Evolutionary conservation across 2,888 invertebrate species (phyloP), one percentile per base, ranked within the genome.

Genomic region (Thymelicus lineola): DNA sequence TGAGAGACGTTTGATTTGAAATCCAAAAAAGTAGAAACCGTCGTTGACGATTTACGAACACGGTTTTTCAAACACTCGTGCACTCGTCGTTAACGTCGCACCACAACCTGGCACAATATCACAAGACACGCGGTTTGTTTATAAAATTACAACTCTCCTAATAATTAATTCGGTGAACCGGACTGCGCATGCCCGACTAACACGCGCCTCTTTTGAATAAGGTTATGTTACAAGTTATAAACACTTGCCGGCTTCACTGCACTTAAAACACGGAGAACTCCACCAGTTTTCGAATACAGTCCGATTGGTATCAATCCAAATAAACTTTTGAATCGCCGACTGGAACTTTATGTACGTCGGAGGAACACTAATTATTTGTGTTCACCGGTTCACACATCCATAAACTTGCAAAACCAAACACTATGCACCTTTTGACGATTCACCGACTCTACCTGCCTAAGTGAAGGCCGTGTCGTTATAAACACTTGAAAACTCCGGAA

Each of bases 401-500:
- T 72, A 74, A 75, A 75, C 76, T 73, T 76, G 77, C 75, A 77
- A 67, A 81, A 86, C 82, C 80, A 75, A 62, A 68, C 68, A 68
- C 68, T 62, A 68, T 68, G 62, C 68, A 68, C 82, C 85, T 84
- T 84, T 79, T 77, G 85, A 88, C 79, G 84, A 89, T 83, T 82
- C 81, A 81, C 86, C 87, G 88, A 85, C 90, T 90, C 86, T 90
- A 89, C 91, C 89, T 90, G 89, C 82, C 82, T 82, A 81, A 85
- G 84, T 84, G 89, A 90, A 92, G 90, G 91, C 87, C 91, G 87
- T 86, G 84, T 86, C 86, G 86, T 89, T 88, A 88, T 86, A 90
- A 89, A 91, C 90, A 91, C 90, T 92, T 88, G 82, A 88, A 91
- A 93, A 91, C 90, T 90, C 87, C 86, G 89, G 86, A 89, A 90